Evolutionary conservation across 1,140 invertebrate species (phyloP), one percentile per base, ranked within the genome.

Genomic region (Ips typographus): DNA sequence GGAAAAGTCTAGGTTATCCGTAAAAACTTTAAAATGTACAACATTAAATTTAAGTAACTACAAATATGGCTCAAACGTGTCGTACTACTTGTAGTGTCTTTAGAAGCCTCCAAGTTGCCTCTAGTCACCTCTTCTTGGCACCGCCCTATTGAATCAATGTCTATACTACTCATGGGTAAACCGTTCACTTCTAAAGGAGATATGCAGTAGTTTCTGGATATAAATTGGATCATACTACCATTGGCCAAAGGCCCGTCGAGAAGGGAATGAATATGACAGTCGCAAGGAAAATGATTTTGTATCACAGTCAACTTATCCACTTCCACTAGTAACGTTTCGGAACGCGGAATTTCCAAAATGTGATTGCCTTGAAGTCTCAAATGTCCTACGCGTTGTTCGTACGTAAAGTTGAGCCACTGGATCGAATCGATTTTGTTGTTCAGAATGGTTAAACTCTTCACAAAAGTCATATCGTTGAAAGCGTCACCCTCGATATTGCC

Each of bases 391-490:
- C 85, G 86, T 68, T 89, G 90, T 40, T 89, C 87, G 8, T 83
- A 82, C 1, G 84, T 85, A 37, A 93, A 81, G 63, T 88, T 85
- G 0, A 94, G 79, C 72, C 89, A 88, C 74, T 92, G 88, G 22
- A 94, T 87, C 0, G 86, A 84, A 71, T 94, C 92, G 58, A 94
- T 91, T 77, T 94, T 94, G 77, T 93, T 93, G 76, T 93, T 93
- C 3, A 91, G 79, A 60, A 93, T 85, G 74, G 92, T 90, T 2
- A 94, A 77, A 44, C 82, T 85, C 7, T 88, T 87, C 2, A 93
- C 87, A 70, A 86, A 84, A 3, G 83, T 81, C 2, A 93, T 80
- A 1, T 90, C 90, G 6, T 87, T 85, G 73, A 93, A 94, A 0
- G 90, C 90, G 41, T 89, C 87, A 0, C 86, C 83, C 42, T 86